Evolutionary conservation across 2,888 invertebrate genomes (phyloP).

Genomic region (Tolmerus cingulatus): DNA sequence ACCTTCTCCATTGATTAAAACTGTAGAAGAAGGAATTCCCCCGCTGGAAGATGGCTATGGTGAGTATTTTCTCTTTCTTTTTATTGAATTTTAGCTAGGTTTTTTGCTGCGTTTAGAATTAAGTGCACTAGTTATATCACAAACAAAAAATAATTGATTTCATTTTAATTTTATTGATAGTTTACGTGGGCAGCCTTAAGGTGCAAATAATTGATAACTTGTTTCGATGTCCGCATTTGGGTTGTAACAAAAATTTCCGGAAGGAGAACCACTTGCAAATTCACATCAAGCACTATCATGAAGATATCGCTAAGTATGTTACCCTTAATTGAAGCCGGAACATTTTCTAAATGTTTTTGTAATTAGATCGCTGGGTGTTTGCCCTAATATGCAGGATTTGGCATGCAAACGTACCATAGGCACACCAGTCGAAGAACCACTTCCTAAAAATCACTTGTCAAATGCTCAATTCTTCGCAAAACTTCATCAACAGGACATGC

Average conservation of each 20-base stretch:
- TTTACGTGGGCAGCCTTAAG: conserved; percentile 69
- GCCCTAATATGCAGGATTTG: conserved; percentile 86
- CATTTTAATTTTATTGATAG: conserved; percentile 52
- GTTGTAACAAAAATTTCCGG: conserved; percentile 88
- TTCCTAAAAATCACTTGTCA: conserved; percentile 62
- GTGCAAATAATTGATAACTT: conserved; percentile 75
- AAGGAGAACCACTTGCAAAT: conserved; percentile 90
- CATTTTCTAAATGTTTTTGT: neutral
- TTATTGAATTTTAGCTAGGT: neutral
- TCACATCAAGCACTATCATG: conserved; percentile 95
- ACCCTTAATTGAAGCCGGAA: neutral
- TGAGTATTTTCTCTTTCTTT: conserved; percentile 43
- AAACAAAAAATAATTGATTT: neutral
- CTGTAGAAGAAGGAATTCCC: conserved; percentile 10
- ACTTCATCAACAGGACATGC: conserved; percentile 61
- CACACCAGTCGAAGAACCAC: conserved; percentile 62
- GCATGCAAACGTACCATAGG: conserved; percentile 82
- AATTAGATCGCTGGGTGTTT: conserved; percentile 70
- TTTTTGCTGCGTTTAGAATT: neutral
- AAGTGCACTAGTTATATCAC: neutral
- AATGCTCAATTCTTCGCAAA: conserved; percentile 63
- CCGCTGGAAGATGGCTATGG: conserved; percentile 58
- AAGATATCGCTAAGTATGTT: conserved; percentile 72
- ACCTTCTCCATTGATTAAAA: neutral
- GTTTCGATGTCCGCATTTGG: conserved; percentile 78